phyloP scores from a whole-genome alignment of 1,140 invertebrate genomes.

The Caenorhabditis inopinata region DNA sequence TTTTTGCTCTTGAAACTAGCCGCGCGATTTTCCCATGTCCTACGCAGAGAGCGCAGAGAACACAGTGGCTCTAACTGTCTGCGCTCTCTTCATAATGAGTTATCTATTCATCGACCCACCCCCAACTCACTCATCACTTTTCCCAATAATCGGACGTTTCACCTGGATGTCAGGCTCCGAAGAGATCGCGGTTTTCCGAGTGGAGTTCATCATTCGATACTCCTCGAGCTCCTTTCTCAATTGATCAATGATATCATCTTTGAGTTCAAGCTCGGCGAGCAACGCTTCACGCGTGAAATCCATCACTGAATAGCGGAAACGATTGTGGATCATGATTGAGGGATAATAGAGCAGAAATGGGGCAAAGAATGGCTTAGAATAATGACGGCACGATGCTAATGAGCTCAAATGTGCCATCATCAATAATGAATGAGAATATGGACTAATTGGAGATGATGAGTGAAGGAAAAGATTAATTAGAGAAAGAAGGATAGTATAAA shows the following conservation, averaged over 20 bases:
- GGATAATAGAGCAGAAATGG: no score
- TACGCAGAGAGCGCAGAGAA: no score
- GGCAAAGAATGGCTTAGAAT: no score
- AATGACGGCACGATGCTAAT: neutral
- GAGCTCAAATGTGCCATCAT: no score
- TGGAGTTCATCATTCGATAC: neutral
- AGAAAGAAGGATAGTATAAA: no score
- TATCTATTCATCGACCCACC: no score
- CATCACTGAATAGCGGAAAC: constrained; percentile 28
- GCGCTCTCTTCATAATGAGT: no score
- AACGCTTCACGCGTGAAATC: constrained; percentile 22
- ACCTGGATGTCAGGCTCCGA: constrained; percentile 28
- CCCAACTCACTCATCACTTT: constrained; percentile 44
- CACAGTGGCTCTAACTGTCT: no score
- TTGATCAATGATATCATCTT: constrained; percentile 43
- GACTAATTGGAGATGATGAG: neutral
- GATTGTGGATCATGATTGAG: neutral
- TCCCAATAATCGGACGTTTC: constrained; percentile 6
- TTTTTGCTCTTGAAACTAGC: no score
- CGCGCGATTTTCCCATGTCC: no score
- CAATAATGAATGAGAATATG: no score
- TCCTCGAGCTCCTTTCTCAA: constrained; percentile 22
- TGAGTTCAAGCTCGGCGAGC: constrained; percentile 30
- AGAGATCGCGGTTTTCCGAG: constrained; percentile 30
- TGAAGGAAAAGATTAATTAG: no score